Percentiles rank a stretch among this genome's conserved stretches.
Conservation (phyloP, 1,140 invertebrate species). For the Zelostemma sp. region DNA sequence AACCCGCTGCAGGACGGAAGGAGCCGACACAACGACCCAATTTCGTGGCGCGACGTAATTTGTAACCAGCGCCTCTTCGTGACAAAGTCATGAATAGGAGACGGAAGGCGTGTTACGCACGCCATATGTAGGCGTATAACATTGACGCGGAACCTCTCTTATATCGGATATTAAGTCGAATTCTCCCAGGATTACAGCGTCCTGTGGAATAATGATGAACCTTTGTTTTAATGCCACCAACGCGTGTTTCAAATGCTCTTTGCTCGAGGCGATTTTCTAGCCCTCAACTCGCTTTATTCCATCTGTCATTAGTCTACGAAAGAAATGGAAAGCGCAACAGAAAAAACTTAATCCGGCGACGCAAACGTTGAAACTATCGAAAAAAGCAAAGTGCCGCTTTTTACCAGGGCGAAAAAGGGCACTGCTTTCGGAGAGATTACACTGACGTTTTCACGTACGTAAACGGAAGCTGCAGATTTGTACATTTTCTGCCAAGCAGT, state of each 20-base stretch:
- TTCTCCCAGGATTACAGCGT: conserved; percentile 41
- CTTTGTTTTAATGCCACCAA: conserved; percentile 41
- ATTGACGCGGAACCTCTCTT: conserved; percentile 24
- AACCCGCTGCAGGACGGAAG: conserved; percentile 35
- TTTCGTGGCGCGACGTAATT: conserved; percentile 46
- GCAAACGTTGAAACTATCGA: neutral
- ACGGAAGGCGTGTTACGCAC: conserved; percentile 53
- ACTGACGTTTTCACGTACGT: no score
- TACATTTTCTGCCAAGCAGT: conserved; percentile 20
- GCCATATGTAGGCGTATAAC: conserved; percentile 65
- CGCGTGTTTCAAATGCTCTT: conserved; percentile 15
- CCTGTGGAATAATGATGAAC: conserved; percentile 45
- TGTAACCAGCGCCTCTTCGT: conserved; percentile 49
- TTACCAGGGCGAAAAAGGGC: no score
- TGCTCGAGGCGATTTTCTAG: neutral
- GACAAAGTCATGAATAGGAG: conserved; percentile 46
- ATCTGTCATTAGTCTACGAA: neutral
- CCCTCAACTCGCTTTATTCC: neutral
- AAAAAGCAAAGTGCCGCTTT: no score
- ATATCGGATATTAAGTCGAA: conserved; percentile 46
- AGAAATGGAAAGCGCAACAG: neutral
- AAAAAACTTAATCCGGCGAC: neutral
- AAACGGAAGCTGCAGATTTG: no score
- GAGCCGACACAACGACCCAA: conserved; percentile 48
- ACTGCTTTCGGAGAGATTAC: no score